A percentile compares a stretch with the other conserved stretches of the same genome.
Conservation (phyloP, 1,140 invertebrate genomes). For the Scylla paramamosain region DNA sequence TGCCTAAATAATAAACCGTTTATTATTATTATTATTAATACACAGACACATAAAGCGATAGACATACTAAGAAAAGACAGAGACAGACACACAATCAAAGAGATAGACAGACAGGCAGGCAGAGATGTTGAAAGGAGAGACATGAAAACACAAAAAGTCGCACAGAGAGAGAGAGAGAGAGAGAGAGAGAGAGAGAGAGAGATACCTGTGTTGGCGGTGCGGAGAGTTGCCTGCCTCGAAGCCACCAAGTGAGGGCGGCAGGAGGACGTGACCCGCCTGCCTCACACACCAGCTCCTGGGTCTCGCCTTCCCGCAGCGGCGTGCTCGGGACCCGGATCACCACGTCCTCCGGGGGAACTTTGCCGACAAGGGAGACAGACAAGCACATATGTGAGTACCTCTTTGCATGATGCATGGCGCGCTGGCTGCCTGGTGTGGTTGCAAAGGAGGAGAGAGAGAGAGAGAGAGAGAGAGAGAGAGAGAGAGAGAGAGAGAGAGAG, state of each 20-base stretch:
- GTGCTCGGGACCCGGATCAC: background rate
- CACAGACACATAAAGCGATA: no score
- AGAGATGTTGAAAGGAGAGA: slow-evolving; percentile 34
- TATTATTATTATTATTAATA: no score
- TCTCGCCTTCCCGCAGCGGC: slow-evolving; percentile 35
- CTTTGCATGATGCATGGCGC: background rate
- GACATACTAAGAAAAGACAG: background rate
- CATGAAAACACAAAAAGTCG: background rate
- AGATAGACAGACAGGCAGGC: slow-evolving; percentile 34
- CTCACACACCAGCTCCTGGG: slow-evolving; percentile 27
- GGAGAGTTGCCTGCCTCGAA: background rate
- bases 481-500: background rate
- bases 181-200: slow-evolving; percentile 2
- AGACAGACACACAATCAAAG: background rate
- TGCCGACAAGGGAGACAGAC: background rate
- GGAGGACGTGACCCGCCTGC: slow-evolving; percentile 27
- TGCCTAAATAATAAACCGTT: no score
- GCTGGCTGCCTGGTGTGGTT: background rate
- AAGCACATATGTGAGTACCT: background rate
- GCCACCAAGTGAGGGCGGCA: slow-evolving; percentile 40
- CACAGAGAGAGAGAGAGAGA: background rate
- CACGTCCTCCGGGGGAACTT: slow-evolving; percentile 50
- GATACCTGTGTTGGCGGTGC: slow-evolving; percentile 1
- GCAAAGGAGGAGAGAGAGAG: background rate
- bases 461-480: slow-evolving; percentile 18